Evolutionary conservation across 53 echinoderm and acorn worm species (phyloP), one percentile per base, ranked within the genome.

Genomic region (Actinopyga echinites): DNA sequence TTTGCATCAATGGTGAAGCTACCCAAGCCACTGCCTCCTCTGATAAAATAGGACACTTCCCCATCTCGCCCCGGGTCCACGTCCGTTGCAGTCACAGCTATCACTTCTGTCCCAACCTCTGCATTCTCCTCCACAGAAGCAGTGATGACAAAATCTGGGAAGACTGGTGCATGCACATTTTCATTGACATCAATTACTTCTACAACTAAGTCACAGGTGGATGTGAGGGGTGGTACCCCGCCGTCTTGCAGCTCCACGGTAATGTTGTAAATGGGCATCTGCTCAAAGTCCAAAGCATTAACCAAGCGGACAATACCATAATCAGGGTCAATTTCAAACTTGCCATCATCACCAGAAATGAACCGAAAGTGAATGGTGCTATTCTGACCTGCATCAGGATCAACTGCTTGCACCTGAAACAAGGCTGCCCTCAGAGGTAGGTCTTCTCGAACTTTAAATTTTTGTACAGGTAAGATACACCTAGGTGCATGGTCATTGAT

Each of bases 121-220:
- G 86, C 80, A 77, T 94, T 94, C 79, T 94, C 97, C 73, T 83
- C 52, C 32, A 97, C 90, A 43, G 94, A 90, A 56, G 94, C 97
- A 69, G 79, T 88, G 59, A 86, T 65, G 20, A 90, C 92, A 87
- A 91, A 97, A 80, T 83, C 79, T 23, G 59, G 67, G 71, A 97
- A 97, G 0, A 69, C 54, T 25, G 97, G 97, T 26, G 85, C 68
- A 60, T 97, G 90, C 45, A 89, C 82, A 78, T 97, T 97, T 79
- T 97, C 97, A 61, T 97, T 94, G 34, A 97, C 97, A 35, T 97
- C 94, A 6, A 93, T 88, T 9, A 97, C 97, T 71, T 97, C 90
- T 20, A 97, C 94, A 20, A 94, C 88, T 30, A 97, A 66, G 58
- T 88, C 84, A 85, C 97, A 97, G 6, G 88, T 86, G 5, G 97